phyloP scores from a whole-genome alignment of 2,113 vertebrate genomes.

The Oxyruncus cristatus region DNA sequence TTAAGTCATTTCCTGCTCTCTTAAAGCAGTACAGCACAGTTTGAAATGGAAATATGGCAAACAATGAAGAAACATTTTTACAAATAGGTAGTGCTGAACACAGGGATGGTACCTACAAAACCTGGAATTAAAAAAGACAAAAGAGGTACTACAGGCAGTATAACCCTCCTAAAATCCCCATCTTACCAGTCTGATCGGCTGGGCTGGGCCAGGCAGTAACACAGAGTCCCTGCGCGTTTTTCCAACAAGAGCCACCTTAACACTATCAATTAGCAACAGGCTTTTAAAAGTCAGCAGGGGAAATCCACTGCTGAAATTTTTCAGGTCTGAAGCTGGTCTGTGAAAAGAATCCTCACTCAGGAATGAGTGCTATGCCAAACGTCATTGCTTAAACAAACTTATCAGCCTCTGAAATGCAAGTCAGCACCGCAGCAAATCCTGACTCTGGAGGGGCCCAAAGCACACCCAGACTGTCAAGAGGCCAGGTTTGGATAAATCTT shows the following conservation, averaged over 20 bases:
- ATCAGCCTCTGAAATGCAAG: conserved; percentile 10
- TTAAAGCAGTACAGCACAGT: not conserved
- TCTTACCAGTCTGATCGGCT: not conserved
- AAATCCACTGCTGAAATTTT: not conserved
- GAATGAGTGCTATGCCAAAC: conserved; percentile 28
- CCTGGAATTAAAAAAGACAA: not conserved
- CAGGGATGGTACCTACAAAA: not conserved
- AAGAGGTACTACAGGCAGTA: not conserved
- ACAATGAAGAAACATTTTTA: not conserved
- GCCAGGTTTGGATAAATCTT: not conserved
- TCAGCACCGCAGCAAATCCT: conserved; percentile 11
- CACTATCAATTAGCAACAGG: not conserved
- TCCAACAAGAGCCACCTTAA: not conserved
- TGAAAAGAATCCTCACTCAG: not conserved
- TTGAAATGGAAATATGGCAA: not conserved
- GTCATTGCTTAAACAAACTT: conserved; percentile 33
- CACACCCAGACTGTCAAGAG: not conserved
- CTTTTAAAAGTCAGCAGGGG: not conserved
- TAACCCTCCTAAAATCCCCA: not conserved
- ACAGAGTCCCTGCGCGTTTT: not conserved
- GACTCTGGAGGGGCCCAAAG: not conserved
- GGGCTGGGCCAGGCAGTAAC: not conserved
- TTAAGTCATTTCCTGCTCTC: conserved; percentile 1
- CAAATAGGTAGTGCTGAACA: not conserved
- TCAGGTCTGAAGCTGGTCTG: not conserved